Evolutionary conservation across 2,797 vertebrate species (phyloP), one percentile per base, ranked within the genome.

Genomic region (Scarus forsteni): DNA sequence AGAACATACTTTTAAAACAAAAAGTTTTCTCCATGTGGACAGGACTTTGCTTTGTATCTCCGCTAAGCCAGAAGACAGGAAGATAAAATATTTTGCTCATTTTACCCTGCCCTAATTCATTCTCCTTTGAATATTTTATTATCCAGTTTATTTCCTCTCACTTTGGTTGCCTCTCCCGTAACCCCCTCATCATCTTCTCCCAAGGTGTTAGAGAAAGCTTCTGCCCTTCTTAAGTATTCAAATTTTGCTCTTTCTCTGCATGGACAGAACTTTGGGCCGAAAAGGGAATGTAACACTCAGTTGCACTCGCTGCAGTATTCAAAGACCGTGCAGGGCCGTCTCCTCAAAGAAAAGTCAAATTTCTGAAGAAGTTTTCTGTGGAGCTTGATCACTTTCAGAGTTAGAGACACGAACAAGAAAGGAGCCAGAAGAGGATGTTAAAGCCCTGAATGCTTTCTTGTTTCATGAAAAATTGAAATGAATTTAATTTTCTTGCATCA

Each of bases 281-380:
- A 68, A 73, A 64, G 6, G 19, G 59, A 40, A 40, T 27, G 50
- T 18, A 50, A 66, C 54, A 63, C n/a, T 39, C 19, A n/a, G 16
- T 15, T 63, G 8, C 7, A 16, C 58, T 62, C 38, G 18, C 54
- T 45, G 19, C 60, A 35, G 52, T 54, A 48, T 61, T 71, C 39
- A 71, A 49, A 60, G 60, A 62, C 38, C 43, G 5, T 12, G 16
- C 6, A 7, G 13, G 34, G 36, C 51, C 40, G 66, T 51, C n/a
- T 19, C 34, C 54, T 70, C 8, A 43, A 66, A 55, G 49, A 7
- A 51, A 60, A 72, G 63, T 60, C 13, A 38, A 15, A 55, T 59
- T 45, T 59, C 50, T 63, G 15, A 8, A 40, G 54, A 57, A 38
- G 40, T 7, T 7, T 10, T 46, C 57, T 3, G 40, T 57, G 70